A percentile compares a stretch with the other conserved stretches of the same genome.
Conservation (phyloP, 2,888 invertebrate species). For the Pollenia griseotomentosa region DNA sequence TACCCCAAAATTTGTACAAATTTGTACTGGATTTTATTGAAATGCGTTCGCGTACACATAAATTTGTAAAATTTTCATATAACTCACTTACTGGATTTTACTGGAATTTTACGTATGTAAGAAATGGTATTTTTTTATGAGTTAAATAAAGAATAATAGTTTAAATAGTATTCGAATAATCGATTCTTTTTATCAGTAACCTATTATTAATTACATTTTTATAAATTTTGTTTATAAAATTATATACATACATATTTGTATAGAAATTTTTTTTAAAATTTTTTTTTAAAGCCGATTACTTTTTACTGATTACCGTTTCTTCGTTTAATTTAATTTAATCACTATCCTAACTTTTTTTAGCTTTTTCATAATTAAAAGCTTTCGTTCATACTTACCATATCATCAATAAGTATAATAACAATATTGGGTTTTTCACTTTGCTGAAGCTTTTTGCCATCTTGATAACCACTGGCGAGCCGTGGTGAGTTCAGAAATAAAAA, state of each 20-base stretch:
- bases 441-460: constrained; percentile 40
- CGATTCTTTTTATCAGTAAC: too few species aligned
- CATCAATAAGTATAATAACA: constrained; percentile 92
- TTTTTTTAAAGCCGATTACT: background rate
- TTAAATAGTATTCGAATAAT: too few species aligned
- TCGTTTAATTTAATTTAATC: background rate
- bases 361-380: constrained; percentile 5
- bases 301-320: background rate
- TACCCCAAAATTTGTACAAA: too few species aligned
- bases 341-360: background rate
- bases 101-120: too few species aligned
- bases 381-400: constrained; percentile 87
- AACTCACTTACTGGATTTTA: too few species aligned
- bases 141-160: too few species aligned
- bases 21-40: too few species aligned
- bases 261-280: background rate
- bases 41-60: too few species aligned
- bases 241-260: background rate
- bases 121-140: too few species aligned
- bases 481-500: constrained; percentile 49
- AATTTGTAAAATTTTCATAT: too few species aligned
- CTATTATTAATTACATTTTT: too few species aligned
- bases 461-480: background rate
- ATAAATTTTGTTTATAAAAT: too few species aligned
- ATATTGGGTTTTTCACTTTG: constrained; percentile 86